Percentiles rank a stretch among this genome's conserved stretches.
These are phyloP conservation scores for Guaruba guarouba DNA, from an alignment of 2,113 vertebrate species.

Conservation along the genomic window DNA sequence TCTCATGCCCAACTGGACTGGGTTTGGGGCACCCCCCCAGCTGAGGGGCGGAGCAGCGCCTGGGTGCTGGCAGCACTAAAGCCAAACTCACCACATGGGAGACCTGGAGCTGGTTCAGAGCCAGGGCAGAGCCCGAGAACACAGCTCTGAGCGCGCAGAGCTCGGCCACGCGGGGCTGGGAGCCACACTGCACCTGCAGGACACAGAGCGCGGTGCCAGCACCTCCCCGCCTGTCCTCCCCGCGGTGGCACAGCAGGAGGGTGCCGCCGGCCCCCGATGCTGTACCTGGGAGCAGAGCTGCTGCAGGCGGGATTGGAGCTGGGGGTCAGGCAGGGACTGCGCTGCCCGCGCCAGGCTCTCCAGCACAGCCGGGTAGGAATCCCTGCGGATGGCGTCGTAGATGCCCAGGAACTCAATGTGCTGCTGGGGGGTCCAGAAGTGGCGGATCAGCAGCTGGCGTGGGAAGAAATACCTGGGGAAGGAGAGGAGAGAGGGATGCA, in stretches of 20 bases:
- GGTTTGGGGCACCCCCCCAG: neutral
- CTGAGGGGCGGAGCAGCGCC: accelerated
- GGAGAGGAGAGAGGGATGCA: neutral
- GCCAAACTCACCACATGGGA: conserved; percentile 77
- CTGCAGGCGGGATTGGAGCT: conserved; percentile 69
- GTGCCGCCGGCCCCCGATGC: accelerated
- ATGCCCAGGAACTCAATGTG: conserved; percentile 79
- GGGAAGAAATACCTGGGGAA: conserved; percentile 89
- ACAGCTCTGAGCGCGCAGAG: conserved; percentile 77
- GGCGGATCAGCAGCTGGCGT: conserved; percentile 85
- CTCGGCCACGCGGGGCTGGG: conserved; percentile 74
- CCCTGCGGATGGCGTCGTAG: conserved; percentile 76
- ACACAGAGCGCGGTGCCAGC: neutral
- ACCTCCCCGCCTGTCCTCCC: neutral
- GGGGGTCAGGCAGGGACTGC: conserved; percentile 53
- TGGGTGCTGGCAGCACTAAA: accelerated
- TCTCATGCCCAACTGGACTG: accelerated
- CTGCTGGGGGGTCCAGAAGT: conserved; percentile 92
- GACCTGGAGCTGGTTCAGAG: conserved; percentile 69
- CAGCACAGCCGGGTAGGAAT: conserved; percentile 70
- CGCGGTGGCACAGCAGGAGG: accelerated
- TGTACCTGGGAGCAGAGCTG: conserved; percentile 81
- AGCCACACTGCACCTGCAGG: conserved; percentile 80
- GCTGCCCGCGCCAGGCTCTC: conserved; percentile 57
- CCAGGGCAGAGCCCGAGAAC: conserved; percentile 80